phyloP scores from a whole-genome alignment of 92 coral and sea anemone species.

The Porites evermanni region DNA sequence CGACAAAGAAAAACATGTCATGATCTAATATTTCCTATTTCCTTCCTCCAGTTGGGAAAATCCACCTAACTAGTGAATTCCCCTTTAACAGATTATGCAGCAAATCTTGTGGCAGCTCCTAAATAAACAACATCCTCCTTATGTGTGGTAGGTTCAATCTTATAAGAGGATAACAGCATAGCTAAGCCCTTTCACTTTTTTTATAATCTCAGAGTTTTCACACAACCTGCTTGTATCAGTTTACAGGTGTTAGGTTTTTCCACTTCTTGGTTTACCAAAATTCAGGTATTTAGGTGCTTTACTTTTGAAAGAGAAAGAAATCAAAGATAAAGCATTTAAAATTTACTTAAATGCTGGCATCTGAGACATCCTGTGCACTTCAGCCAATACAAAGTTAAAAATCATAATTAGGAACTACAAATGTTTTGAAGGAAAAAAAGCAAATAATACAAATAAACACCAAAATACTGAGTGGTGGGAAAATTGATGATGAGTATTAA shows the following conservation, averaged over 20 bases:
- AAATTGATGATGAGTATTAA: neutral
- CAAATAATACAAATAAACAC: neutral
- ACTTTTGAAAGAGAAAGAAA: neutral
- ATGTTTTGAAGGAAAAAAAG: neutral
- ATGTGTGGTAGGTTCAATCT: conserved; percentile 26
- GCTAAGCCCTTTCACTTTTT: conserved; percentile 11
- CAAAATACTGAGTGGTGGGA: neutral
- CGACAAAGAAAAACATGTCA: conserved; percentile 21
- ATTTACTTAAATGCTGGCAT: neutral
- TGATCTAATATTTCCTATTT: conserved; percentile 32
- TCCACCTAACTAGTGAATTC: conserved; percentile 8
- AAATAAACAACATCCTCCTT: conserved; percentile 24
- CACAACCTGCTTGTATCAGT: neutral
- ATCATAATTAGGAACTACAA: neutral
- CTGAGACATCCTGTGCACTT: neutral
- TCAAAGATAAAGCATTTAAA: conserved; percentile 1
- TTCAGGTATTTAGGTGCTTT: conserved; percentile 7
- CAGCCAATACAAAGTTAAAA: neutral
- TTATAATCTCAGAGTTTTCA: neutral
- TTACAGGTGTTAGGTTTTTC: neutral
- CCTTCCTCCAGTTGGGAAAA: conserved; percentile 38
- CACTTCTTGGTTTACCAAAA: conserved; percentile 10
- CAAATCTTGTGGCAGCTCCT: conserved; percentile 17
- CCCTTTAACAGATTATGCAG: conserved; percentile 27
- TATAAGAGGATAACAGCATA: conserved; percentile 27